A percentile compares a stretch with the other conserved stretches of the same genome.
phyloP scores from a whole-genome alignment of 2,797 vertebrate genomes.

The Chaetophractus vellerosus region DNA sequence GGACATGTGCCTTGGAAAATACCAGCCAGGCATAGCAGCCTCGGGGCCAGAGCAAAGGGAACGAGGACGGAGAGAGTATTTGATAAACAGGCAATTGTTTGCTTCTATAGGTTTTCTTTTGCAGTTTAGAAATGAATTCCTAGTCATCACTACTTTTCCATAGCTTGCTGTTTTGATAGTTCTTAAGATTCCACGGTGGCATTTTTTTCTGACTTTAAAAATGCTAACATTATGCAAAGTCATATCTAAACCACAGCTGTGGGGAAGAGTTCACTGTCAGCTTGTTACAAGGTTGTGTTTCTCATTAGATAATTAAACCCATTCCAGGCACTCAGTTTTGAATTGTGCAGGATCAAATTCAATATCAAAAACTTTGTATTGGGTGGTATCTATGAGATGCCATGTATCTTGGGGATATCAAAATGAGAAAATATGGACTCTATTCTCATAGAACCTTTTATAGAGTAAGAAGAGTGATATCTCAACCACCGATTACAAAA shows the following conservation, averaged over 20 bases:
- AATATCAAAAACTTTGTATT: neutral
- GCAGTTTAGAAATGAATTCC: neutral
- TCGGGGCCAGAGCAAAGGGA: neutral
- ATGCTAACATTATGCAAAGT: slow-evolving; percentile 8
- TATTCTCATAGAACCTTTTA: neutral
- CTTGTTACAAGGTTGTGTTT: slow-evolving; percentile 23
- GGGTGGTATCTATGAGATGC: neutral
- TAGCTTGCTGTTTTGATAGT: neutral
- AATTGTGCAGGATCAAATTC: neutral
- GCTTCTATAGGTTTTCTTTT: neutral
- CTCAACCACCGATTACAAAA: neutral
- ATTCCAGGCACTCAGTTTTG: neutral
- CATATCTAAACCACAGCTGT: slow-evolving; percentile 57
- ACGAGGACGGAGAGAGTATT: neutral
- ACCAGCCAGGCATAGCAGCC: neutral
- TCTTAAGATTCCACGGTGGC: neutral
- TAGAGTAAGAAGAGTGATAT: neutral
- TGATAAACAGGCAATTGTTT: neutral
- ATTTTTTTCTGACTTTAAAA: slow-evolving; percentile 49
- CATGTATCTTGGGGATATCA: neutral
- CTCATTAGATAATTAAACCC: slow-evolving; percentile 50
- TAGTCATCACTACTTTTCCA: neutral
- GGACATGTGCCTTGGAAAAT: slow-evolving; percentile 49
- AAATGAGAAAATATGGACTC: neutral
- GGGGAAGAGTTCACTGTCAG: neutral